A percentile compares a stretch with the other conserved stretches of the same genome.
Conservation (phyloP, 2,113 vertebrate species). For the Maccullochella peelii region DNA sequence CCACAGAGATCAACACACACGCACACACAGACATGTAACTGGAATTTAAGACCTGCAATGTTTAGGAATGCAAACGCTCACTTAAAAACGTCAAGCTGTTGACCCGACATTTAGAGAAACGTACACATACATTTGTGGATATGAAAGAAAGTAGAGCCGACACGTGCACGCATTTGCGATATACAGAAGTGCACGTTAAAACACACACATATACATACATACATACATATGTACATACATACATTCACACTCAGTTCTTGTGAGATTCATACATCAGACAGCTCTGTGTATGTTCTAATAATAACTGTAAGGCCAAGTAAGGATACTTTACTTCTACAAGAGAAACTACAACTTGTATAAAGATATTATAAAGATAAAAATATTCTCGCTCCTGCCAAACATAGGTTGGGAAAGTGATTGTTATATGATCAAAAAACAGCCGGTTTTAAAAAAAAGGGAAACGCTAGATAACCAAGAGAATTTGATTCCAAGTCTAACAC, state of each 20-base stretch:
- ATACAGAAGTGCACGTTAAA: background rate
- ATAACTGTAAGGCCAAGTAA: background rate
- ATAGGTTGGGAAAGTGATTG: background rate
- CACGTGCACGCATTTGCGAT: background rate
- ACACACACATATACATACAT: background rate
- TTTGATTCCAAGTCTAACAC: background rate
- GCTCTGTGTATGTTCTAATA: background rate
- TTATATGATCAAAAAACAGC: too few relatives aligned
- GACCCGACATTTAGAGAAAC: conserved; percentile 21
- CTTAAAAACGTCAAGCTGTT: too few relatives aligned
- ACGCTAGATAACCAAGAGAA: too few relatives aligned
- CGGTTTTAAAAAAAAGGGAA: too few relatives aligned
- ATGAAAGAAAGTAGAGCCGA: background rate
- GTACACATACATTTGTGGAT: background rate
- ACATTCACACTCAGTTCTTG: conserved; percentile 18
- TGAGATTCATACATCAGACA: conserved; percentile 28
- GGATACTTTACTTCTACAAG: background rate
- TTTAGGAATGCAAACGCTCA: background rate
- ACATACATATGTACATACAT: background rate
- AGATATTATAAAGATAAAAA: too few relatives aligned
- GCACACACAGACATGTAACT: background rate
- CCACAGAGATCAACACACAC: conserved; percentile 32
- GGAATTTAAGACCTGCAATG: background rate
- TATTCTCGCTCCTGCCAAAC: background rate
- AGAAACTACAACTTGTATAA: background rate